phyloP scores from a whole-genome alignment of 2,888 invertebrate genomes.

The Sarcophaga variegata region DNA sequence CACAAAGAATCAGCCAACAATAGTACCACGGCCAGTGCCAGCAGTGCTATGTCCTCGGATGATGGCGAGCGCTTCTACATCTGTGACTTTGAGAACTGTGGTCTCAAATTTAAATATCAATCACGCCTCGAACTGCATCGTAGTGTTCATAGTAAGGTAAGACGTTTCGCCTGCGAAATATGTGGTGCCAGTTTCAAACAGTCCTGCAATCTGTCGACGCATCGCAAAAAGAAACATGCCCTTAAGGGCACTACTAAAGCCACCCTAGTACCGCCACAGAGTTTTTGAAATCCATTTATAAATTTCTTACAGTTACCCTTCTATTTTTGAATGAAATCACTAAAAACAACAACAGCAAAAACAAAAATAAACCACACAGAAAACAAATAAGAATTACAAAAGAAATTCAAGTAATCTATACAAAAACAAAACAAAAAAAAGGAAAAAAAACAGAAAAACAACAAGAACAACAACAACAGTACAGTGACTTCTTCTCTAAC shows the following conservation, averaged over 20 bases:
- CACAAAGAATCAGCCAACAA: slow-evolving; percentile 76
- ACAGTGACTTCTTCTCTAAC: background rate
- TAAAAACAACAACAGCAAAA: slow-evolving; percentile 14
- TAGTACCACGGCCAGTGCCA: slow-evolving; percentile 78
- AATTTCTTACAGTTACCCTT: slow-evolving; percentile 68
- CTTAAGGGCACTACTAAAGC: slow-evolving; percentile 75
- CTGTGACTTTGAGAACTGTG: slow-evolving; percentile 77
- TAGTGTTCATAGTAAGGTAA: slow-evolving; percentile 78
- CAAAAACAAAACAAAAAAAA: background rate
- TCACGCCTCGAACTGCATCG: slow-evolving; percentile 79
- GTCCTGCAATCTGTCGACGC: slow-evolving; percentile 78
- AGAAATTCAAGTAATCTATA: background rate
- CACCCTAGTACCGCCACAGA: slow-evolving; percentile 66
- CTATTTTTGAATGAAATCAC: slow-evolving; percentile 58
- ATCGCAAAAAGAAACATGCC: slow-evolving; percentile 78
- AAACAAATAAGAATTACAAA: slow-evolving; percentile 30
- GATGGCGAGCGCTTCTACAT: slow-evolving; percentile 79
- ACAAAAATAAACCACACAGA: slow-evolving; percentile 5
- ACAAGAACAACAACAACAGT: background rate
- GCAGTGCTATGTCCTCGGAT: slow-evolving; percentile 78
- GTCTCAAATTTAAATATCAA: slow-evolving; percentile 78
- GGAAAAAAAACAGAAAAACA: background rate
- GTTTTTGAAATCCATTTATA: slow-evolving; percentile 70
- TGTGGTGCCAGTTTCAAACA: slow-evolving; percentile 79
- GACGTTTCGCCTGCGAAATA: slow-evolving; percentile 78